phyloP scores from a whole-genome alignment of 2,113 vertebrate genomes.

The Prunella himalayana region DNA sequence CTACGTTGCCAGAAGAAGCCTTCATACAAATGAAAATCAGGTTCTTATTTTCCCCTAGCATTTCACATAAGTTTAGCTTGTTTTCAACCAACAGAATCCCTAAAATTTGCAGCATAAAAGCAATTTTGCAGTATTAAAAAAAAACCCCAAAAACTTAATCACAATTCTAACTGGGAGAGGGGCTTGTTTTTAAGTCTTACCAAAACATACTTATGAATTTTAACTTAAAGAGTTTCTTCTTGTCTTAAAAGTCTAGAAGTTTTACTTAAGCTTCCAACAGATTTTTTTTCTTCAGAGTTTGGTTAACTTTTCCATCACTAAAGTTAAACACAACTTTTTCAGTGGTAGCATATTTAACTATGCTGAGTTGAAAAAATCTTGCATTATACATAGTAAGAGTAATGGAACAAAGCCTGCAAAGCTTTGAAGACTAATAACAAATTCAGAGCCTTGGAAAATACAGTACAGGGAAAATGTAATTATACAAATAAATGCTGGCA shows the following conservation, averaged over 20 bases:
- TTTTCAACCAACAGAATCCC: neutral
- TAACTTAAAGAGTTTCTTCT: neutral
- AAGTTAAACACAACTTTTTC: neutral
- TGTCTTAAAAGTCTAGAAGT: neutral
- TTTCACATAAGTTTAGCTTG: neutral
- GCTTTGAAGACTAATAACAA: neutral
- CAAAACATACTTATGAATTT: neutral
- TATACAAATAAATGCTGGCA: neutral
- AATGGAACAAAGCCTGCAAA: neutral
- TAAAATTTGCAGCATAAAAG: neutral
- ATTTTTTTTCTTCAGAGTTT: neutral
- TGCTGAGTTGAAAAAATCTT: neutral
- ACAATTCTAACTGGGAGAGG: neutral
- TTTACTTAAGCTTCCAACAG: neutral
- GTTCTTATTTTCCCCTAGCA: neutral
- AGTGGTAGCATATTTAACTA: neutral
- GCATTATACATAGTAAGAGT: neutral
- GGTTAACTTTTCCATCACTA: neutral
- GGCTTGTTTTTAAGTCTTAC: neutral
- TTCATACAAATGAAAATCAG: neutral
- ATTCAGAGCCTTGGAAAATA: neutral
- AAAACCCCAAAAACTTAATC: neutral
- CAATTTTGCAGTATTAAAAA: neutral
- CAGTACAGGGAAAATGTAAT: rapidly evolving
- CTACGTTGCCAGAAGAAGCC: neutral